A percentile compares a stretch with the other conserved stretches of the same genome.
Conservation (phyloP, 2,113 vertebrate genomes). For the Neodon shergylaensis region DNA sequence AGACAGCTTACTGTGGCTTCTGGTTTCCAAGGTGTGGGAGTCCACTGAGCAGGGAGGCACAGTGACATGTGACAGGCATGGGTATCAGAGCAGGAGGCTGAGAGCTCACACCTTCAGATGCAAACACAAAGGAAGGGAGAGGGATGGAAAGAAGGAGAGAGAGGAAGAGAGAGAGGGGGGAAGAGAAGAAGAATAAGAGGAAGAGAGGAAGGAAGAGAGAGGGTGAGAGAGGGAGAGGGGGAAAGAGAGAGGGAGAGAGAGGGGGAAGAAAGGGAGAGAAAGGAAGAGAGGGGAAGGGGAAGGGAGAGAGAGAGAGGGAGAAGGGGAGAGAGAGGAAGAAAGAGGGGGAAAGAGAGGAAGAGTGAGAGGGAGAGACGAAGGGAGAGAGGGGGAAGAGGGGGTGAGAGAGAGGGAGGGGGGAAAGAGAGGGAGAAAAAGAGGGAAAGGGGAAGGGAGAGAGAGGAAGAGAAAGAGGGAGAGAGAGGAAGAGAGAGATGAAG, state of each 20-base stretch:
- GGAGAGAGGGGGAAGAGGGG: too few species aligned
- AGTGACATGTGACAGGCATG: background rate
- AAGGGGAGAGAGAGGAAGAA: background rate
- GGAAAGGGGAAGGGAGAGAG: background rate
- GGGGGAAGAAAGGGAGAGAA: background rate
- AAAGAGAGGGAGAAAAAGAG: too few species aligned
- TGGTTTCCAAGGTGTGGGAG: background rate
- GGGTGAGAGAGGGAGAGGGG: fast-evolving
- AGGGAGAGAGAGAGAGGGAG: too few species aligned
- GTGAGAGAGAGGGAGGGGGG: fast-evolving
- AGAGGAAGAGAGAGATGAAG: too few species aligned
- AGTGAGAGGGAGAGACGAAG: too few species aligned
- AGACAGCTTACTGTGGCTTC: background rate
- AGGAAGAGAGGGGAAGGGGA: background rate
- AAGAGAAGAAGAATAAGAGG: background rate
- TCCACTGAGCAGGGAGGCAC: background rate
- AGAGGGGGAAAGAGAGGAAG: too few species aligned
- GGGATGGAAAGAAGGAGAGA: background rate
- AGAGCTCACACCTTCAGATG: background rate
- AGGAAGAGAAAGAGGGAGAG: too few species aligned
- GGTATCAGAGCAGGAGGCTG: background rate
- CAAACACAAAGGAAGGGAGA: background rate
- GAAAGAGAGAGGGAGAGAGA: background rate
- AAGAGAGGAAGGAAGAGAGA: background rate
- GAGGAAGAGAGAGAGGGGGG: fast-evolving